Conservation (phyloP, 2,113 vertebrate genomes). For the Hyperoodon ampullatus region DNA sequence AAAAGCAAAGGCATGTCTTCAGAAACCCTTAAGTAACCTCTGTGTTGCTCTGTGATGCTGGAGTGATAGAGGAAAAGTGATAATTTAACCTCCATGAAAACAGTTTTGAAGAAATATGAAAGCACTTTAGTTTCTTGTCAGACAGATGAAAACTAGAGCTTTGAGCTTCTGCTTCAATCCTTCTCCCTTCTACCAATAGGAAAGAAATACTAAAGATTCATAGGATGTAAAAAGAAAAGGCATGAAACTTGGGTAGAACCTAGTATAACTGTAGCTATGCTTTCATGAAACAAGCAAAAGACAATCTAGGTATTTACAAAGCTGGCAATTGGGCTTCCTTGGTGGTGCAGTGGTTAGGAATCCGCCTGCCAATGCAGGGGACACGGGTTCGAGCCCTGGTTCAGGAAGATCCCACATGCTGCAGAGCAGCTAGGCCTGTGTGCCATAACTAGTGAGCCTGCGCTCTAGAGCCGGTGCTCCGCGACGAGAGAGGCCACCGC, state of each 20-base stretch:
- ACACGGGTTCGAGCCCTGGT: too few relatives aligned
- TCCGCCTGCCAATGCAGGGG: too few relatives aligned
- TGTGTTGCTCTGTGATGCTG: not conserved
- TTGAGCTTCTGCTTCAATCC: not conserved
- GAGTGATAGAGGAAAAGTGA: not conserved
- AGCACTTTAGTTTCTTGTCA: constrained; percentile 1
- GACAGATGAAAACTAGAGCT: not conserved
- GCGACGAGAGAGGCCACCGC: too few relatives aligned
- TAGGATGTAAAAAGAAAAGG: not conserved
- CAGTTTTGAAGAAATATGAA: not conserved
- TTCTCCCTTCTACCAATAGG: not conserved
- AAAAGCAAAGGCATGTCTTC: not conserved
- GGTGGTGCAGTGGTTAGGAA: too few relatives aligned
- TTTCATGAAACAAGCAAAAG: not conserved
- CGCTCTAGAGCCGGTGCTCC: too few relatives aligned
- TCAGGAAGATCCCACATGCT: too few relatives aligned
- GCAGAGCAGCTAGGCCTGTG: too few relatives aligned
- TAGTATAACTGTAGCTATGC: not conserved
- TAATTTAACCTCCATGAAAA: not conserved
- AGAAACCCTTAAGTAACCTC: not conserved
- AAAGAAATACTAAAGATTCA: not conserved
- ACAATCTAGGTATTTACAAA: not conserved
- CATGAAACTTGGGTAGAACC: not conserved
- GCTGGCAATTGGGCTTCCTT: not conserved
- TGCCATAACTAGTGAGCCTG: too few relatives aligned